A percentile compares a stretch with the other conserved stretches of the same genome.
These are phyloP conservation scores for Jaculus jaculus DNA, from an alignment of 2,113 vertebrate genomes.

Conservation along the genomic window DNA sequence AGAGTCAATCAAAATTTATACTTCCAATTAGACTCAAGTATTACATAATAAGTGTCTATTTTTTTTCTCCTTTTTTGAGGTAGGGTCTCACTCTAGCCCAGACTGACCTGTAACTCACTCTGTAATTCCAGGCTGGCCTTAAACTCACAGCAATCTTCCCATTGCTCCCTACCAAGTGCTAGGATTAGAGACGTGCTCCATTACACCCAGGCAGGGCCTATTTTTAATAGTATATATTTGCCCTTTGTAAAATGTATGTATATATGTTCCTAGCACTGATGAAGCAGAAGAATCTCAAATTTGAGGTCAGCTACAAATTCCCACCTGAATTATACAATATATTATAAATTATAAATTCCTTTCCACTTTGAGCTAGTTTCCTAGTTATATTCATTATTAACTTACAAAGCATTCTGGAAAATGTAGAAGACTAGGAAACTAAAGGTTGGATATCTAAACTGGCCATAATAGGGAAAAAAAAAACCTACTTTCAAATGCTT, in stretches of 20 bases:
- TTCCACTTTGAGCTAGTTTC: background rate
- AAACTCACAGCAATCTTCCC: no score
- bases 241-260: slow-evolving; percentile 27
- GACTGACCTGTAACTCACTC: no score
- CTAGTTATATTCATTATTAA: background rate
- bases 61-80: no score
- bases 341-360: background rate
- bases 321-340: slow-evolving; percentile 10
- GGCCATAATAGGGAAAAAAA: background rate
- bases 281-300: background rate
- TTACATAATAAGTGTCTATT: slow-evolving; percentile 15
- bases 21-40: slow-evolving; percentile 61
- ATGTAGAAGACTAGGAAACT: background rate
- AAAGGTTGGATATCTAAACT: slow-evolving; percentile 9
- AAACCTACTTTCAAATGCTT: background rate
- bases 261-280: background rate
- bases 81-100: no score
- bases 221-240: slow-evolving; percentile 53
- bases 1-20: slow-evolving; percentile 57
- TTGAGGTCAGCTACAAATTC: slow-evolving; percentile 38
- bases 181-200: no score
- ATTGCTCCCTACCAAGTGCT: no score
- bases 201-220: background rate
- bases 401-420: background rate
- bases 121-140: no score